Percentiles rank a stretch among this genome's conserved stretches.
Evolutionary conservation across 1,140 invertebrate species (phyloP).

Genomic region (Agraylea sexmaculata): DNA sequence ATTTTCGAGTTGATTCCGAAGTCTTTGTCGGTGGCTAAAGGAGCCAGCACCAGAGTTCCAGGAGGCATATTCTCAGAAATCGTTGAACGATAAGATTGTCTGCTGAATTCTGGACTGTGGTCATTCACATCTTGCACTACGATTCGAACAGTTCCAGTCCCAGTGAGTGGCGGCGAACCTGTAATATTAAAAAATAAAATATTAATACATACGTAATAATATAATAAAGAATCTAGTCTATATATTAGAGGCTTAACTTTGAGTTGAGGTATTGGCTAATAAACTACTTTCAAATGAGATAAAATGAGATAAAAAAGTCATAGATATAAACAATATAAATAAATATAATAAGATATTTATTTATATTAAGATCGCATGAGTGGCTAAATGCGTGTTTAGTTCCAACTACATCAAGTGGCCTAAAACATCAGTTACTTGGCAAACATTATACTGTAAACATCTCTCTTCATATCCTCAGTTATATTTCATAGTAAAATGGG

Average conservation of each 20-base stretch:
- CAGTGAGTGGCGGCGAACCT: constrained; percentile 81
- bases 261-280: too few species aligned
- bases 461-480: too few species aligned
- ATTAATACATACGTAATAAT: constrained; percentile 10
- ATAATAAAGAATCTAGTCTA: background rate
- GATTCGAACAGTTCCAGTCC: constrained; percentile 74
- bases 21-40: constrained; percentile 68
- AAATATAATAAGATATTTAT: background rate
- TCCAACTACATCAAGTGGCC: too few species aligned
- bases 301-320: too few species aligned
- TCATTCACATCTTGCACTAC: constrained; percentile 90
- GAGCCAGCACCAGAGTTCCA: constrained; percentile 59
- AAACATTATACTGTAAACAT: too few species aligned
- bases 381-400: too few species aligned
- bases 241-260: background rate
- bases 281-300: too few species aligned
- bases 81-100: constrained; percentile 61
- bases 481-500: too few species aligned
- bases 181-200: constrained; percentile 31
- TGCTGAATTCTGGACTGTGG: constrained; percentile 73
- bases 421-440: too few species aligned
- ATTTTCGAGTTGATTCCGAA: constrained; percentile 74
- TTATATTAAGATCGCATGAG: too few species aligned
- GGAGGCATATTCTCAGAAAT: constrained; percentile 66
- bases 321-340: too few species aligned